Evolutionary conservation across 2,888 invertebrate species (phyloP), one percentile per base, ranked within the genome.

Genomic region (Lasioglossum marginatum): DNA sequence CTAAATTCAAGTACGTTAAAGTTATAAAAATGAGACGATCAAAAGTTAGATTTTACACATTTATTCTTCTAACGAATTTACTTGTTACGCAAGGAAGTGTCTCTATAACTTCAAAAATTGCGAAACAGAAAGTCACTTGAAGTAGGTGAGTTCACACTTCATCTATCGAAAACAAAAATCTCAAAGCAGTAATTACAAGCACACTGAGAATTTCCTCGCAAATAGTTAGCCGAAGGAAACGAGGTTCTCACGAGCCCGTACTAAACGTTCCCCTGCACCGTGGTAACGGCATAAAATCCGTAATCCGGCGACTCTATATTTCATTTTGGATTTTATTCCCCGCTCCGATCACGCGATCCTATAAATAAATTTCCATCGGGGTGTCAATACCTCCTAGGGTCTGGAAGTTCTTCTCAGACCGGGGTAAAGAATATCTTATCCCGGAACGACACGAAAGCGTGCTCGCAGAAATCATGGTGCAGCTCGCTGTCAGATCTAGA

Each of bases 401-500:
- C 34, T 34, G 5, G n/a, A 40, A 40, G 23, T 70, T 37, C 12
- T 70, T n/a, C 40, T 14, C 10, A 70, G n/a, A 14, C 31, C 4
- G 37, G 40, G 23, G 2, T 40, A 4, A 23, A 70, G 23, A 37
- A 68, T 68, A 68, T 48, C 45, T 31, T 48, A 48, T 31, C 48
- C 4, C n/a, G 14, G 14, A 37, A 60, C 60, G 45, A 60, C 48
- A 37, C 73, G 70, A 74, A 70, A 70, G 34, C n/a, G 40, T 70
- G 73, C 57, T 48, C 45, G 31, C 45, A 48, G 74, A 70, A 81
- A 48, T 48, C 81, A 40, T 71, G 14, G 40, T 37, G 31, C 71
- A 48, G n/a, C 16, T 43, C 31, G 60, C 75, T 40, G 60, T 40
- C 40, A 37, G 16, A 84, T 72, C 57, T 83, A 19, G 74, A 66